Conservation (phyloP, 2,113 vertebrate species). For the Camelus bactrianus region DNA sequence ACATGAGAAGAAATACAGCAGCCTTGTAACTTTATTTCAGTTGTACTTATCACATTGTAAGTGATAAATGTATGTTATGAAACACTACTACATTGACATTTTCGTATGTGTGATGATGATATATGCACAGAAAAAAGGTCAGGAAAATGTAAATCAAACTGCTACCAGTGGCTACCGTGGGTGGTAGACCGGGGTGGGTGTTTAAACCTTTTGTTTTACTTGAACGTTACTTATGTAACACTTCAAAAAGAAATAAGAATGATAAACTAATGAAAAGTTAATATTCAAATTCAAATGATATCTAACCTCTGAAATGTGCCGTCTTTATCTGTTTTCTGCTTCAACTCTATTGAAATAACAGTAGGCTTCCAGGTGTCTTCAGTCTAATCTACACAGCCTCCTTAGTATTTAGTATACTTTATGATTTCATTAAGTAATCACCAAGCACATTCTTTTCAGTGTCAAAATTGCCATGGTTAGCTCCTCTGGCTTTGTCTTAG, state of each 20-base stretch:
- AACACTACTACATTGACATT: neutral
- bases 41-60: neutral
- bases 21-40: neutral
- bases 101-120: neutral
- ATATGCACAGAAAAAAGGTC: neutral
- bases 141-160: slow-evolving; percentile 22
- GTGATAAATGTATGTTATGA: neutral
- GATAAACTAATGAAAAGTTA: neutral
- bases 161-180: neutral
- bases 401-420: neutral
- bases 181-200: neutral
- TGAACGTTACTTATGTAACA: neutral
- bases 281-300: neutral
- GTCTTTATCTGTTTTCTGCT: neutral
- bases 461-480: neutral
- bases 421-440: neutral
- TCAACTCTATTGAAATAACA: neutral
- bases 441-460: neutral
- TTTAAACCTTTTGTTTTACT: slow-evolving; percentile 7
- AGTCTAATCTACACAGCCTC: neutral
- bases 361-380: neutral
- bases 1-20: neutral
- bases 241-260: neutral
- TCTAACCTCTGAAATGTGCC: neutral
- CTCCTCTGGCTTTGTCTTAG: neutral